Base-by-base conservation (phyloP, 2,888 invertebrate species). In the Hetaerina titia region DNA sequence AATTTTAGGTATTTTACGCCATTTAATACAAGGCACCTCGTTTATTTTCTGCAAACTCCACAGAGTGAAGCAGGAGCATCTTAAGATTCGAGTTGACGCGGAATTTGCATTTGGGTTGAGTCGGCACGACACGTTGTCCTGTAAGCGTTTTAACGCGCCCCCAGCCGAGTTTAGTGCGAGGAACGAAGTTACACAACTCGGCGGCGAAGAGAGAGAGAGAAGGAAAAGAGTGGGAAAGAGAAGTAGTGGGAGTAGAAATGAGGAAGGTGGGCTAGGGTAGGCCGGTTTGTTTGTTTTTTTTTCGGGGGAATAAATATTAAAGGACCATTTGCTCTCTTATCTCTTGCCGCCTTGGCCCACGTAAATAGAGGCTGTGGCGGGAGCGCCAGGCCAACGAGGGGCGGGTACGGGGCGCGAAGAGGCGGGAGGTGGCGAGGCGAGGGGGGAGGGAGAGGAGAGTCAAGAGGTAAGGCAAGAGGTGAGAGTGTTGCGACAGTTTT, bases 241-340 rank as follows among this genome's bases (percentile, higher is more conserved):
- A 22, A n/a, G 89, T 22, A 22, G 69, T 22, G 69, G 22, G 89
- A 8, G 22, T n/a, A 22, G 17, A 15, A 13, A 69, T 45, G 45
- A 45, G 45, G 69, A 64, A 58, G 89, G 63, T 45, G 45, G 15
- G 64, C 17, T 13, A 90, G 90, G 25, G 90, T 60, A 63, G 90
- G 45, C 19, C 22, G 45, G 92, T 69, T 69, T 57, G 25, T 31
- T 56, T 56, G 89, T 74, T 69, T 90, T 60, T 60, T 64, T 74
- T 92, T 64, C 69, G 22, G 11, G 69, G 92, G 92, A 92, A 92
- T 92, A 92, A 92, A 92, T 92, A 88, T 88, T 94, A 87, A 87
- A 58, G 88, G 94, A 87, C 88, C 88, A 60, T 94, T 94, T 94
- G 87, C 87, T 87, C 89, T 89, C 94, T 94, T 94, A 94, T 94